Percentiles rank a stretch among this genome's conserved stretches.
These are phyloP conservation scores for Ennomos erosarius DNA, from an alignment of 2,888 invertebrate species.

Conservation along the genomic window DNA sequence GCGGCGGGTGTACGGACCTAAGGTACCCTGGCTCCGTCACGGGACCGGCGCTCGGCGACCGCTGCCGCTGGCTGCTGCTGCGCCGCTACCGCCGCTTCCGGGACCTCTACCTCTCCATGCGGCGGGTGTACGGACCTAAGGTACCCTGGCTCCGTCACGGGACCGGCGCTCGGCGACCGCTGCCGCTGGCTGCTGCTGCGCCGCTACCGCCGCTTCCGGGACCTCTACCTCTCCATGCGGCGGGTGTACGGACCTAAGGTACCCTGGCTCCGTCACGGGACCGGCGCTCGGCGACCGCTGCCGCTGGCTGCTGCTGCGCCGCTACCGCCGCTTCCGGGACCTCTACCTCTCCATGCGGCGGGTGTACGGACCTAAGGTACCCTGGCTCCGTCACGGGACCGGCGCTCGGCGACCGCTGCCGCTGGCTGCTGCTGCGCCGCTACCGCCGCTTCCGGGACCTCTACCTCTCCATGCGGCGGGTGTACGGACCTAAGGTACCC, in stretches of 20 bases:
- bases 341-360: conserved; percentile 92
- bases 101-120: conserved; percentile 93
- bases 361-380: conserved; percentile 91
- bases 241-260: conserved; percentile 92
- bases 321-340: conserved; percentile 95
- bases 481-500: conserved; percentile 90
- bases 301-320: conserved; percentile 91
- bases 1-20: conserved; percentile 91
- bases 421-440: conserved; percentile 92
- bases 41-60: conserved; percentile 87
- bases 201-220: conserved; percentile 94
- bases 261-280: no score
- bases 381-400: no score
- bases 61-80: conserved; percentile 90
- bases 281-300: conserved; percentile 87
- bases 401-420: conserved; percentile 87
- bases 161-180: conserved; percentile 86
- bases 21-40: conserved; percentile 86
- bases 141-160: no score
- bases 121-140: conserved; percentile 91
- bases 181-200: conserved; percentile 92
- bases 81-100: conserved; percentile 94
- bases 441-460: conserved; percentile 95
- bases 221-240: conserved; percentile 92
- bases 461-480: conserved; percentile 91